phyloP scores from a whole-genome alignment of 2,113 vertebrate species.

The Plecturocebus donacophilus region DNA sequence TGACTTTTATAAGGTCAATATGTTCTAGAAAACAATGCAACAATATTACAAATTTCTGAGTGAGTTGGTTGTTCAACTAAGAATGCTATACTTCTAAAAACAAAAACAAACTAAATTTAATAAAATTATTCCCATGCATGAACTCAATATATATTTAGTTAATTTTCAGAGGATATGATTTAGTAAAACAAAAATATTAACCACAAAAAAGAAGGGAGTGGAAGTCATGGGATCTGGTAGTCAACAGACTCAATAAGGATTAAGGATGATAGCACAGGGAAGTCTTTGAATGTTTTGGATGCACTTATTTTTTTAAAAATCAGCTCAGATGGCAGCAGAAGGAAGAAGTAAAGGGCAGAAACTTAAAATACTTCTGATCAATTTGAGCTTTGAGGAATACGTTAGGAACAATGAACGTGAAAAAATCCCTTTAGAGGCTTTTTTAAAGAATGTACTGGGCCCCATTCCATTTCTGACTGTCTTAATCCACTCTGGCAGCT shows the following conservation, averaged over 20 bases:
- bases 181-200: not conserved
- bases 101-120: not conserved
- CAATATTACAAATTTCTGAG: not conserved
- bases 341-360: not conserved
- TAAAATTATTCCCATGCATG: not conserved
- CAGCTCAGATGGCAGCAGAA: not conserved
- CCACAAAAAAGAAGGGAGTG: not conserved
- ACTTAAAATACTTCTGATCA: not conserved
- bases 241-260: not conserved
- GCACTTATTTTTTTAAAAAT: not conserved
- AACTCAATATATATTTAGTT: not conserved
- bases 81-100: not conserved
- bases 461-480: not conserved
- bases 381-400: not conserved
- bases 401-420: not conserved
- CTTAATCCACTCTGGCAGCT: not conserved
- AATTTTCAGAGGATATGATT: not conserved
- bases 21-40: not conserved
- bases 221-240: not conserved
- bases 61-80: not conserved
- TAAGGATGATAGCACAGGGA: not conserved
- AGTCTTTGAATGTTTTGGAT: not conserved
- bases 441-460: not conserved
- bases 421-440: not conserved
- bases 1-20: not conserved